Base-by-base conservation (phyloP, 2,113 vertebrate species). In the Saguinus imperator region DNA sequence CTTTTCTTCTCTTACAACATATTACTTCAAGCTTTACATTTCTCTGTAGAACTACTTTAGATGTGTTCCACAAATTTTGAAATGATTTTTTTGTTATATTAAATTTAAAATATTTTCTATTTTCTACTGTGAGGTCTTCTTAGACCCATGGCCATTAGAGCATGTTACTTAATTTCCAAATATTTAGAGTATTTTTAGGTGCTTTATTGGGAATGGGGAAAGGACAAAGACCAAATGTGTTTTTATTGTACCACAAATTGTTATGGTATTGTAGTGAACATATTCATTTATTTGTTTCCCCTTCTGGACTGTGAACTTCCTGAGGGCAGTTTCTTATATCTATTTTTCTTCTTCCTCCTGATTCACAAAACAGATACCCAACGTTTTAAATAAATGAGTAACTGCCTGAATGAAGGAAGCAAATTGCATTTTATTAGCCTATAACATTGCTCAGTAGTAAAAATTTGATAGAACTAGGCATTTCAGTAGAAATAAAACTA, bases 401-500 rank as follows among this genome's bases (percentile, higher is more conserved):
- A 83, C 9, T 92, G 18, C 58, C 55, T 50, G 8, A 95, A 91
- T 58, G 21, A 82, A 88, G 50, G 13, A 93, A 8, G 35, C 3
- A 70, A 91, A 68, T 48, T 79, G 4, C 27, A 91, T 70, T 93
- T 94, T 70, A 73, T 81, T 87, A 84, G 66, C 91, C 13, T 76
- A 64, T 35, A 61, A 29, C 32, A 79, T 18, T 76, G 23, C 1
- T 94, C 6, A 91, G 21, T 13, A 80, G 75, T 85, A 79, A 82
- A 87, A 77, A 87, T 80, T 75, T 9, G 58, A 85, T 4, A 90
- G 32, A 90, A 57, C 0, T 87, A 95, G 57, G 21, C 23, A 86
- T 68, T 96, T 79, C 16, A 64, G 25, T 18, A 91, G 52, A 92
- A 96, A 91, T 80, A 13, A 89, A 95, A 91, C 40, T 73, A 68